Percentiles rank a stretch among this genome's conserved stretches.
These are phyloP conservation scores for Conops quadrifasciatus DNA, from an alignment of 2,888 invertebrate species.

Conservation along the genomic window DNA sequence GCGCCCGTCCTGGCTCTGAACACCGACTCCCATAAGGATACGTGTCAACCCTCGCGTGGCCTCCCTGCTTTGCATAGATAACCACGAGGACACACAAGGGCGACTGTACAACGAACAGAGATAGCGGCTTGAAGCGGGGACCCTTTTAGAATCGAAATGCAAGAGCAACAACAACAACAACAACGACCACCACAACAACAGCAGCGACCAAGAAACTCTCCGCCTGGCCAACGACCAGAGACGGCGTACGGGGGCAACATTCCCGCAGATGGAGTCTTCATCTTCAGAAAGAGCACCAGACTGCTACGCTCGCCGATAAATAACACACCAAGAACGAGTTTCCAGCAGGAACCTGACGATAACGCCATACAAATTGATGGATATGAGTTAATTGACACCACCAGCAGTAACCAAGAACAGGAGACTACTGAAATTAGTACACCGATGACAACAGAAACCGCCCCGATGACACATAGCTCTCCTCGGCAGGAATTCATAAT, in stretches of 20 bases:
- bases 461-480: not conserved
- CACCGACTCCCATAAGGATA: constrained; percentile 28
- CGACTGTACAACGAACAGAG: constrained; percentile 3
- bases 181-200: not conserved
- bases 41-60: constrained; percentile 34
- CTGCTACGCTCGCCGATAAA: not conserved
- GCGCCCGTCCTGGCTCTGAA: constrained; percentile 38
- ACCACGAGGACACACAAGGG: constrained; percentile 7
- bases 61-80: constrained; percentile 25
- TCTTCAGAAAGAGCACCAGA: not conserved
- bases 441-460: no score
- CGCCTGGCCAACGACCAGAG: not conserved
- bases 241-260: not conserved
- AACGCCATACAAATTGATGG: not conserved
- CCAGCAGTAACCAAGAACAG: no score
- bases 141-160: not conserved
- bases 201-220: no score
- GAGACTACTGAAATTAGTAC: no score
- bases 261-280: not conserved
- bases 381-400: no score
- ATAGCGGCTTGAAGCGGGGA: constrained; percentile 9
- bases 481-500: constrained; percentile 3
- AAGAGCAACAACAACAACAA: not conserved
- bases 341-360: not conserved
- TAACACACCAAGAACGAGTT: not conserved